phyloP scores from a whole-genome alignment of 2,888 invertebrate species.

The Pristionchus arcanus region DNA sequence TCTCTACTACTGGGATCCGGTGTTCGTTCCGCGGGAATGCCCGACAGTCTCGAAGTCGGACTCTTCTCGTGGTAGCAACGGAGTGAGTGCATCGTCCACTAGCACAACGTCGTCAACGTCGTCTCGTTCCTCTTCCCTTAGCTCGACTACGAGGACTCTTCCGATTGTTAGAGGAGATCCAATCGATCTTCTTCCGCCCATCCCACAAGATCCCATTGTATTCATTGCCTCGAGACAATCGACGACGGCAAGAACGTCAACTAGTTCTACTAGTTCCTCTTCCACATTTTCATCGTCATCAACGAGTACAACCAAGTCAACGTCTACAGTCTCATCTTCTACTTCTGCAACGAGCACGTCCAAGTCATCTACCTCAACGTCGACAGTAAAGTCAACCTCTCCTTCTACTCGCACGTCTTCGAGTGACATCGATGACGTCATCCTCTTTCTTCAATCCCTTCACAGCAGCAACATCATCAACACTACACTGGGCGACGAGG shows the following conservation, averaged over 20 bases:
- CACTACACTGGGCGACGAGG: neutral
- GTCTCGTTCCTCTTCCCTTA: neutral
- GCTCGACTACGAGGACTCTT: neutral
- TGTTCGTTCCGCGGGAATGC: neutral
- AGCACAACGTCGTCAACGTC: neutral
- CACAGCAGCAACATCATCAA: neutral
- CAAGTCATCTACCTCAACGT: neutral
- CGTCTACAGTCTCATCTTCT: neutral
- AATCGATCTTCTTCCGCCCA: neutral
- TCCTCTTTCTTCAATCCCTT: neutral
- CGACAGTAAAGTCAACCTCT: neutral
- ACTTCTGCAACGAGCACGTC: no score
- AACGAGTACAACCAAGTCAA: neutral
- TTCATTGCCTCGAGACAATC: neutral
- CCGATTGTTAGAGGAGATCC: neutral
- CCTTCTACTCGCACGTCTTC: neutral
- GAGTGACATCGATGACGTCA: neutral
- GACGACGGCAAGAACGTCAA: neutral
- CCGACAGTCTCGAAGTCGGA: neutral
- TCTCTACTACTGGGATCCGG: conserved; percentile 7
- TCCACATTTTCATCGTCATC: neutral
- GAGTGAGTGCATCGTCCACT: neutral
- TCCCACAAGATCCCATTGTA: neutral
- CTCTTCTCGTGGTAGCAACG: neutral
- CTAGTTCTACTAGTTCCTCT: neutral